phyloP scores from a whole-genome alignment of 1,140 invertebrate species.

The Megathymus violae region DNA sequence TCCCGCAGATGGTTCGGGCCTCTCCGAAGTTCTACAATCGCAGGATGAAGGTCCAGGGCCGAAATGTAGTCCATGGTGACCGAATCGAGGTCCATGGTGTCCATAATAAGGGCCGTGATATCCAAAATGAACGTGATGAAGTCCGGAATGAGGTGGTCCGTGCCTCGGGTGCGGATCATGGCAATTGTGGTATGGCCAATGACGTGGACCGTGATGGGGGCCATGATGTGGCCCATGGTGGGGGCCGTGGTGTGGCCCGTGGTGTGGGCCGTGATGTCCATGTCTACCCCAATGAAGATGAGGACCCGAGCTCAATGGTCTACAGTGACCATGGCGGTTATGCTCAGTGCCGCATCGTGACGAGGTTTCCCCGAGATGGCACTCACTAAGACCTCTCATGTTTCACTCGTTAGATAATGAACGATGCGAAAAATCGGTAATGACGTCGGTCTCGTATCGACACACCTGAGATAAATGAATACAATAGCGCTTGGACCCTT shows the following conservation, averaged over 20 bases:
- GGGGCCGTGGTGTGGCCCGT: no score
- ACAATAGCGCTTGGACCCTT: neutral
- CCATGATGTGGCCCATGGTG: constrained; percentile 2
- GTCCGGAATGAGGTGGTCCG: no score
- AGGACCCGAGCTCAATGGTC: constrained; percentile 3
- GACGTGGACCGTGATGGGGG: constrained; percentile 2
- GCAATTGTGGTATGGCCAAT: neutral
- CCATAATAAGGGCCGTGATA: constrained; percentile 9
- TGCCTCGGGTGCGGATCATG: constrained; percentile 1
- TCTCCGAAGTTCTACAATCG: neutral
- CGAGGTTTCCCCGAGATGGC: neutral
- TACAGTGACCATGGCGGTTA: constrained; percentile 10
- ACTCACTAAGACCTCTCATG: constrained; percentile 5
- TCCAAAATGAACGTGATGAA: constrained; percentile 13
- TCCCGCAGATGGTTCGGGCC: neutral
- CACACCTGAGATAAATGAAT: neutral
- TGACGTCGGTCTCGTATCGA: neutral
- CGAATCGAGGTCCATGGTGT: neutral
- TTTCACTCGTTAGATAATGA: no score
- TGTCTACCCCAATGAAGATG: constrained; percentile 1
- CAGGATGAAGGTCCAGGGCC: neutral
- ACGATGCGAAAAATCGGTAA: no score
- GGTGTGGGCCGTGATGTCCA: constrained; percentile 7
- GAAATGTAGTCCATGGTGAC: constrained; percentile 3
- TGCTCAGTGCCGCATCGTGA: neutral